These are phyloP conservation scores for Brachyrhaphis roseni DNA, from an alignment of 2,797 vertebrate genomes.

Conservation along the genomic window DNA sequence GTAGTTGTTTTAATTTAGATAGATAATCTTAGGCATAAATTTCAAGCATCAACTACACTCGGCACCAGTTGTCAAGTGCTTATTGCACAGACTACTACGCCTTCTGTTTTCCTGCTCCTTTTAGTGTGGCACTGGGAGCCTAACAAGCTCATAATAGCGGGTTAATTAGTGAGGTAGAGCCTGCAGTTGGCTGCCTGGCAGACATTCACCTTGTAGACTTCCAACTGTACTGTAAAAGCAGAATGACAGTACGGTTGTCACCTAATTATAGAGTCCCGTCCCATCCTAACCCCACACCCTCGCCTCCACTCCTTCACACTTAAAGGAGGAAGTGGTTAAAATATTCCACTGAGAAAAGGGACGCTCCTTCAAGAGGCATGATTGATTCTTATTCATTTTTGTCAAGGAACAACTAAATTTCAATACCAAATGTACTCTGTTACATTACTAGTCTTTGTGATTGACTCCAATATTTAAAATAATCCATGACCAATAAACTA, in stretches of 20 bases:
- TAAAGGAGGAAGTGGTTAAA: background rate
- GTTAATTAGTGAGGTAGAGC: too few species aligned
- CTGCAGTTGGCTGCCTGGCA: background rate
- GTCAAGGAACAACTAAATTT: background rate
- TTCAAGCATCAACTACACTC: background rate
- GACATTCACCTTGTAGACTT: background rate
- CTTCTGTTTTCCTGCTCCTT: background rate
- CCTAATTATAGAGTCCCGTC: background rate
- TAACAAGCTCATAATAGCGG: slow-evolving; percentile 8
- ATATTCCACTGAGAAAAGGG: background rate
- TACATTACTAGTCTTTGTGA: background rate
- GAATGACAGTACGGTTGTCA: background rate
- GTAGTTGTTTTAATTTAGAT: background rate
- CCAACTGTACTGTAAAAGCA: background rate
- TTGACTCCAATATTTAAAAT: background rate
- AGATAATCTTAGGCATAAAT: background rate
- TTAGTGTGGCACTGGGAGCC: background rate
- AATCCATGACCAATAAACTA: too few species aligned
- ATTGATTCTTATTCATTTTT: background rate
- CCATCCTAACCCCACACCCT: too few species aligned
- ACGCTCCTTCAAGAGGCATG: background rate
- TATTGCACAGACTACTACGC: background rate
- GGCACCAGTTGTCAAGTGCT: background rate
- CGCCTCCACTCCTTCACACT: background rate
- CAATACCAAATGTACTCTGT: background rate